Conservation (phyloP, 2,113 vertebrate species). For the Clarias batrachus region DNA sequence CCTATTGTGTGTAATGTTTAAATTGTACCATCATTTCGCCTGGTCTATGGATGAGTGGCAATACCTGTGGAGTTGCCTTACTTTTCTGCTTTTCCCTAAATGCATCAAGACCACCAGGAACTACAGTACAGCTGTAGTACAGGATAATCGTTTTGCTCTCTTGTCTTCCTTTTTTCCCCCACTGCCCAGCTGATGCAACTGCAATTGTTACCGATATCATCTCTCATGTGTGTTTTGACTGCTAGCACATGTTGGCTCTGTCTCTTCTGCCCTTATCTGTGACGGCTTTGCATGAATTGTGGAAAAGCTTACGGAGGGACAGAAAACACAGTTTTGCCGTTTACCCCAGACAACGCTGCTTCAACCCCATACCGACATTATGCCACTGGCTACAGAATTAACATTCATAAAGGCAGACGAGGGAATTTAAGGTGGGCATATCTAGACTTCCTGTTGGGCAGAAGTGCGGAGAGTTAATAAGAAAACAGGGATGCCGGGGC, state of each 20-base stretch:
- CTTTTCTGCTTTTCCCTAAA: background rate
- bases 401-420: conserved; percentile 31
- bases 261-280: conserved; percentile 54
- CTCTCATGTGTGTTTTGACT: conserved; percentile 58
- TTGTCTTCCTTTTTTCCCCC: background rate
- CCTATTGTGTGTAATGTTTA: background rate
- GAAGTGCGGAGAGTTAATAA: conserved; percentile 12
- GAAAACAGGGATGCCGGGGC: conserved; percentile 9
- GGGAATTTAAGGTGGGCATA: background rate
- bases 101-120: background rate
- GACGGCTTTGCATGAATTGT: conserved; percentile 43
- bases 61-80: background rate
- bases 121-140: background rate
- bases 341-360: conserved; percentile 5
- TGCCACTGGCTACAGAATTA: conserved; percentile 35
- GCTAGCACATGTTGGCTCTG: conserved; percentile 50
- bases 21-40: background rate
- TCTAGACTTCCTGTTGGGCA: conserved; percentile 7
- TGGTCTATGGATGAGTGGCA: background rate
- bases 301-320: conserved; percentile 33
- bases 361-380: conserved; percentile 3
- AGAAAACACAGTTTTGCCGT: conserved; percentile 32
- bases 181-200: conserved; percentile 32
- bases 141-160: conserved; percentile 1
- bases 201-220: conserved; percentile 53